Conservation (phyloP, 2,113 vertebrate genomes). For the Megaptera novaeangliae region DNA sequence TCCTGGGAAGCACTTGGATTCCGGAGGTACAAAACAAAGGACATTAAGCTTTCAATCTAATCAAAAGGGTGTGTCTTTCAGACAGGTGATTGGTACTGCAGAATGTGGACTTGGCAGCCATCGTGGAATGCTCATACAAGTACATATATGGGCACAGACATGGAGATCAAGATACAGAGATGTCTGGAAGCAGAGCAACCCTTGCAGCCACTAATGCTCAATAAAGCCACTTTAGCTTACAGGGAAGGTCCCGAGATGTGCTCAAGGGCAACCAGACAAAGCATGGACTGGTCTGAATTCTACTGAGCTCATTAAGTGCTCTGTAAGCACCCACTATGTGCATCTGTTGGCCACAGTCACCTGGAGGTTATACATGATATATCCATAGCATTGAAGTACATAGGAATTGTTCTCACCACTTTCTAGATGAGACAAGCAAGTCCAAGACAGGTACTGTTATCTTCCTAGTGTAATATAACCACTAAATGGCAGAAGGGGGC, state of each 20-base stretch:
- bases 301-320: not conserved
- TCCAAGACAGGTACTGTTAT: not conserved
- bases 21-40: not conserved
- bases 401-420: not conserved
- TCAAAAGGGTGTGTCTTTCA: not conserved
- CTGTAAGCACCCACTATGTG: not conserved
- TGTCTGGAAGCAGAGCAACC: not conserved
- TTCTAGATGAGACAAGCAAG: not conserved
- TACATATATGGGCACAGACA: not conserved
- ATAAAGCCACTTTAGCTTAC: not conserved
- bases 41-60: not conserved
- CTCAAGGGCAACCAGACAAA: not conserved
- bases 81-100: not conserved
- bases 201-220: not conserved
- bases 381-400: not conserved
- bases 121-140: not conserved
- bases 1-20: not conserved
- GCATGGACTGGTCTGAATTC: not conserved
- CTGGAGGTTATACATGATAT: not conserved
- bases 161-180: not conserved
- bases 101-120: not conserved
- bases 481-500: not conserved
- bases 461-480: not conserved
- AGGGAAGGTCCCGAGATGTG: not conserved
- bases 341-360: not conserved